Evolutionary conservation across 2,113 vertebrate genomes (phyloP), one percentile per base, ranked within the genome.

Genomic region (Psophia crepitans): DNA sequence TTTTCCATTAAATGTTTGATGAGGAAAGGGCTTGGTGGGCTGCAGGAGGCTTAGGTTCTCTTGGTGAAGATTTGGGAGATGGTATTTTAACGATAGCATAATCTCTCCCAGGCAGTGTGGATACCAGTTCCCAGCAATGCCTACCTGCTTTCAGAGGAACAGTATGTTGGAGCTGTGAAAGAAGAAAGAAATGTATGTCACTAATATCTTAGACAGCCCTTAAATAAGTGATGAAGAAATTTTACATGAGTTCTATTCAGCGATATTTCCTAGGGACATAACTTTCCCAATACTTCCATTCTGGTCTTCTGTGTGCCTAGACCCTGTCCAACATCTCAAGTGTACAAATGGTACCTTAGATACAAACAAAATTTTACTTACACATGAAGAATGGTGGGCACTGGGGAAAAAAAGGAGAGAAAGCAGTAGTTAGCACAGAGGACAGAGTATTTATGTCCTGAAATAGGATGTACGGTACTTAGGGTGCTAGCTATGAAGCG

Each of bases 101-200:
- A 81, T 26, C 41, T 46, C 49, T 74, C 69, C 33, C 21, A 33
- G 22, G 27, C 26, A 4, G 22, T 14, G 9, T 16, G 27, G 48
- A 33, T 37, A 74, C 32, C 20, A 14, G 61, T 46, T 43, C 56
- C 27, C 33, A 12, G 37, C 21, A 26, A 23, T 75, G 41, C 85
- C 32, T 91, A 91, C 91, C 94, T 84, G 57, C 33, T 65, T 49
- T 88, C 79, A 49, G 54, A 49, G 2, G 74, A 79, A 48, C 94
- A 93, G 54, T 93, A 95, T 19, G 56, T 61, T 32, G 91, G 84
- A 88, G 94, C 94, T 95, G 87, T 65, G 57, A 49, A 58, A 74
- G 76, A 60, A 41, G 74, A 78, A 58, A 56, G 35, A 54, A 80
- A 61, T 12, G 22, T 37, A 27, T 81, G 49, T 76, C 39, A 49